Evolutionary conservation across 2,888 invertebrate species (phyloP).

Genomic region (Dione vanillae): DNA sequence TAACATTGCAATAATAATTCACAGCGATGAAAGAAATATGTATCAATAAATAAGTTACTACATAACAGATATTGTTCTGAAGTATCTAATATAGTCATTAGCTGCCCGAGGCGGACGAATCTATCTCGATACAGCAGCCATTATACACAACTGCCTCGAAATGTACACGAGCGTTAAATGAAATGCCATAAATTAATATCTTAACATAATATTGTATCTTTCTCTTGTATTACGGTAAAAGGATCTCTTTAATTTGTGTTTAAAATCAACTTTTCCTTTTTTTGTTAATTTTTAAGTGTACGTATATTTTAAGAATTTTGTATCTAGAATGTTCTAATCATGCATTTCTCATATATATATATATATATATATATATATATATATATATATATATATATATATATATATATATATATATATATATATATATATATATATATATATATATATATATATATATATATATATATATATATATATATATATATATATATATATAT

Average conservation of each 20-base stretch:
- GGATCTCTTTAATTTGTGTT: background rate
- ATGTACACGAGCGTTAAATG: slow-evolving; percentile 18
- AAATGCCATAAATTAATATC: slow-evolving; percentile 17
- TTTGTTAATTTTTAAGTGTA: background rate
- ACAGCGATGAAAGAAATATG: slow-evolving; percentile 1
- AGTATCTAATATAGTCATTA: slow-evolving; percentile 16
- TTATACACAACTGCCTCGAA: slow-evolving; percentile 23
- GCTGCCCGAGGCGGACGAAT: slow-evolving; percentile 1
- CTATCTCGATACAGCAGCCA: slow-evolving; percentile 16
- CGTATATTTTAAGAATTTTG: background rate
- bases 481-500: too few relatives aligned
- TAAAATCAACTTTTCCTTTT: too few relatives aligned
- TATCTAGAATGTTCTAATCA: background rate
- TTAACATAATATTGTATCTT: slow-evolving; percentile 23
- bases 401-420: too few relatives aligned
- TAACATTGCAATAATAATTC: background rate
- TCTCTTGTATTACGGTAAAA: background rate
- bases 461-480: too few relatives aligned
- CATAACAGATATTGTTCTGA: slow-evolving; percentile 18
- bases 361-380: too few relatives aligned
- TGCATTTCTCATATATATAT: too few relatives aligned
- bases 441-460: too few relatives aligned
- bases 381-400: too few relatives aligned
- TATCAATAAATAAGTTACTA: slow-evolving; percentile 24
- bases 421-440: too few relatives aligned